Evolutionary conservation across 2,888 invertebrate genomes (phyloP).

Genomic region (Ochlodes sylvanus): DNA sequence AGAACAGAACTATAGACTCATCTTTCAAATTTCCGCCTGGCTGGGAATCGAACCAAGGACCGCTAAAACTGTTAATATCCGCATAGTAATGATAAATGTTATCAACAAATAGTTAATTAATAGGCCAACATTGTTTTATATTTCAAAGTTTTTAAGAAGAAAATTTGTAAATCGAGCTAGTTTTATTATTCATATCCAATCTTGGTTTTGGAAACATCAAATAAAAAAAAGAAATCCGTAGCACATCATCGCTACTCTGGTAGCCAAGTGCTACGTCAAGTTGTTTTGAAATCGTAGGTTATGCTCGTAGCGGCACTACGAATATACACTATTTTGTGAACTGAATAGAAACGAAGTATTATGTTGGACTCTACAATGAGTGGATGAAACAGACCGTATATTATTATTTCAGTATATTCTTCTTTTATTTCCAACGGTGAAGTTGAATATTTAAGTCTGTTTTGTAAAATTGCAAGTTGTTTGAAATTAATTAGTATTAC

Average conservation of each 20-base stretch:
- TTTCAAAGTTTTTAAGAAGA: too few relatives aligned
- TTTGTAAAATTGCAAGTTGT: neutral
- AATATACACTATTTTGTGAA: slow-evolving; percentile 16
- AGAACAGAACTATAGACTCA: too few relatives aligned
- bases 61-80: too few relatives aligned
- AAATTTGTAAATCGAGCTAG: neutral
- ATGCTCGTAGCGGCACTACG: slow-evolving; percentile 15
- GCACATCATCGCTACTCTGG: slow-evolving; percentile 25
- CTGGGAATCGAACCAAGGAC: too few relatives aligned
- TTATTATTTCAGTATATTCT: neutral
- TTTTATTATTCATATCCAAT: neutral
- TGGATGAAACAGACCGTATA: slow-evolving; percentile 8
- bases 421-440: slow-evolving; percentile 1
- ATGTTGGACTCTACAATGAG: slow-evolving; percentile 14
- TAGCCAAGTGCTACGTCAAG: slow-evolving; percentile 41
- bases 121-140: too few relatives aligned
- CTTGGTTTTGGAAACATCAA: neutral
- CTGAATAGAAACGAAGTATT: slow-evolving; percentile 16
- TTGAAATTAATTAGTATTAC: too few relatives aligned
- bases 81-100: too few relatives aligned
- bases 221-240: neutral
- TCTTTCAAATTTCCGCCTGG: too few relatives aligned
- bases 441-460: neutral
- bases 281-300: slow-evolving; percentile 37
- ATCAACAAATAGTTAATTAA: too few relatives aligned